phyloP scores from a whole-genome alignment of 2,888 invertebrate species.

The Synergus gifuensis region DNA sequence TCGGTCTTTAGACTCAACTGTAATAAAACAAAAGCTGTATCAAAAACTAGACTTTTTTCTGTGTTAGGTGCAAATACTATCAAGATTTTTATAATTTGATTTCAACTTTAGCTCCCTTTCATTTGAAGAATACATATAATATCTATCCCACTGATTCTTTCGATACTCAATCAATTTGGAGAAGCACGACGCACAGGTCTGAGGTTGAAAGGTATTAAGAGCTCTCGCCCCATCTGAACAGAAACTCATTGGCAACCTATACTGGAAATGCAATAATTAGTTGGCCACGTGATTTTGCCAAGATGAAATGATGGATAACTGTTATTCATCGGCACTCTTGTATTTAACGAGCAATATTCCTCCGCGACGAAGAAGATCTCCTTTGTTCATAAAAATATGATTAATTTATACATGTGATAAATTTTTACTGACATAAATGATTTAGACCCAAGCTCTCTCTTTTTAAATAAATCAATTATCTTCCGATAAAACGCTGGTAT shows the following conservation, averaged over 20 bases:
- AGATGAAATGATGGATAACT: slow-evolving; percentile 50
- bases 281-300: slow-evolving; percentile 45
- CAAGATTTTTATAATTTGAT: neutral
- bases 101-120: neutral
- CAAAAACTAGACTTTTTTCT: too few species aligned
- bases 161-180: slow-evolving; percentile 33
- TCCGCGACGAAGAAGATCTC: neutral
- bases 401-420: neutral
- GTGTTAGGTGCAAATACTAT: too few species aligned
- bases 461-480: too few species aligned
- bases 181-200: slow-evolving; percentile 15
- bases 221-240: neutral
- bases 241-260: slow-evolving; percentile 45
- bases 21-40: too few species aligned
- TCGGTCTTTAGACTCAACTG: too few species aligned
- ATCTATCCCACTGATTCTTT: neutral
- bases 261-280: slow-evolving; percentile 50
- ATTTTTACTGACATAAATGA: neutral
- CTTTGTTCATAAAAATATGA: neutral
- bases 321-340: neutral
- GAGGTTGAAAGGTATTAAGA: slow-evolving; percentile 26
- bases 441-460: neutral
- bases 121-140: neutral
- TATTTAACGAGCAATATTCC: slow-evolving; percentile 38
- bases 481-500: too few species aligned